Evolutionary conservation across 2,888 invertebrate species (phyloP).

Genomic region (Ctena decussata): DNA sequence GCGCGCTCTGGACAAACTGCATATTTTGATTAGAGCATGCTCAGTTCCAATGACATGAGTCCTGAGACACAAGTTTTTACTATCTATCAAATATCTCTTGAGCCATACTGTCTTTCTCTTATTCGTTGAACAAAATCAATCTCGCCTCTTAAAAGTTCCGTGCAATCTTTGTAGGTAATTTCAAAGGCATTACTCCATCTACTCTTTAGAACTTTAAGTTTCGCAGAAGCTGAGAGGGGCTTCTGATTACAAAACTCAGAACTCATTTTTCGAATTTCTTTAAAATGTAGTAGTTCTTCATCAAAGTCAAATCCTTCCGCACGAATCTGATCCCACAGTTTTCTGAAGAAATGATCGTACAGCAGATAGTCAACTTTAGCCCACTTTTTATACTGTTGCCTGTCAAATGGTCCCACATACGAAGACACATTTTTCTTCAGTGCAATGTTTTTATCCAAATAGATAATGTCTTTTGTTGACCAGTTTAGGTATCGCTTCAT

Average conservation of each 20-base stretch:
- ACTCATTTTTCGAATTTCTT: conserved; percentile 55
- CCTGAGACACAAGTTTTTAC: no score
- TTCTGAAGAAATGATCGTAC: conserved; percentile 61
- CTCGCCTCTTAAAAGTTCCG: conserved; percentile 51
- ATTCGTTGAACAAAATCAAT: conserved; percentile 60
- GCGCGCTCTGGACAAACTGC: no score
- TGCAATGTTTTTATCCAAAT: conserved; percentile 58
- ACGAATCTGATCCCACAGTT: conserved; percentile 54
- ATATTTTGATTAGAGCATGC: no score
- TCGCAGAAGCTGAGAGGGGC: conserved; percentile 22
- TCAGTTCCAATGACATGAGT: no score
- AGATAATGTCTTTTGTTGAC: conserved; percentile 63
- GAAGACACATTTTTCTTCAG: conserved; percentile 46
- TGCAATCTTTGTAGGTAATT: conserved; percentile 48
- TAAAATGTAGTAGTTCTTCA: conserved; percentile 63
- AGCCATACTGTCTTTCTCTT: conserved; percentile 62
- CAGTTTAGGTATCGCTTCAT: conserved; percentile 60
- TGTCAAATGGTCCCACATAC: conserved; percentile 58
- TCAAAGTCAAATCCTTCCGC: conserved; percentile 64
- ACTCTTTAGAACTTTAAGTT: conserved; percentile 41
- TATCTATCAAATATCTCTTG: conserved; percentile 51
- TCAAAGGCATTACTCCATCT: conserved; percentile 62
- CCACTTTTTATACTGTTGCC: conserved; percentile 60
- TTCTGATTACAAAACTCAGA: conserved; percentile 56
- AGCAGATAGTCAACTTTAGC: conserved; percentile 62